Conservation (phyloP, 2,888 invertebrate genomes). For the Chalcis sispes region DNA sequence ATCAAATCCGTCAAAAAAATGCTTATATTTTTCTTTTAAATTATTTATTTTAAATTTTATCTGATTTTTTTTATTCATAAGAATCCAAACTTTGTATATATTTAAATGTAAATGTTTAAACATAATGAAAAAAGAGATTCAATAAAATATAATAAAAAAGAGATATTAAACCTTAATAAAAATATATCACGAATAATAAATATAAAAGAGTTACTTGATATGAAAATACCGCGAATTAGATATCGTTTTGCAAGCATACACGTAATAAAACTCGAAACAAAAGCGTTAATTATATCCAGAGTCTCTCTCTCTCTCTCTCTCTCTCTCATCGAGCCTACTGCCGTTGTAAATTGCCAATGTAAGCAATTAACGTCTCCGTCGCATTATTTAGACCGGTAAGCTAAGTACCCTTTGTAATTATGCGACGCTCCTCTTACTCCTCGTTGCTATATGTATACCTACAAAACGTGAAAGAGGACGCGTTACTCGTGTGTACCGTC, state of each 20-base stretch:
- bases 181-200: too few relatives aligned
- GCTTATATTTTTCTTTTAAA: too few relatives aligned
- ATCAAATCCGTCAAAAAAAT: too few relatives aligned
- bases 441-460: not conserved
- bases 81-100: too few relatives aligned
- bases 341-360: conserved; percentile 27
- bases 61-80: too few relatives aligned
- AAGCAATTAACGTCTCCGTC: conserved; percentile 45
- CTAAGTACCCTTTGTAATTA: conserved; percentile 53
- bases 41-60: too few relatives aligned
- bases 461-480: conserved; percentile 34
- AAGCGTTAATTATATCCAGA: conserved; percentile 22
- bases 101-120: too few relatives aligned
- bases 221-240: not conserved
- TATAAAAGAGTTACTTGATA: not conserved
- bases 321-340: too few relatives aligned
- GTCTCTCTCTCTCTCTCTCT: too few relatives aligned
- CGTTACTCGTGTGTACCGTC: conserved; percentile 42
- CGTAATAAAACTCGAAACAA: conserved; percentile 22
- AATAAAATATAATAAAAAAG: too few relatives aligned
- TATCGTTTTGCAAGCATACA: not conserved
- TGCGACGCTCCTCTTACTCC: conserved; percentile 3
- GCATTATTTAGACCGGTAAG: conserved; percentile 43
- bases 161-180: too few relatives aligned
- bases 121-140: too few relatives aligned